Evolutionary conservation across 2,797 vertebrate species (phyloP), one percentile per base, ranked within the genome.

Genomic region (Otolemur crassicaudatus): DNA sequence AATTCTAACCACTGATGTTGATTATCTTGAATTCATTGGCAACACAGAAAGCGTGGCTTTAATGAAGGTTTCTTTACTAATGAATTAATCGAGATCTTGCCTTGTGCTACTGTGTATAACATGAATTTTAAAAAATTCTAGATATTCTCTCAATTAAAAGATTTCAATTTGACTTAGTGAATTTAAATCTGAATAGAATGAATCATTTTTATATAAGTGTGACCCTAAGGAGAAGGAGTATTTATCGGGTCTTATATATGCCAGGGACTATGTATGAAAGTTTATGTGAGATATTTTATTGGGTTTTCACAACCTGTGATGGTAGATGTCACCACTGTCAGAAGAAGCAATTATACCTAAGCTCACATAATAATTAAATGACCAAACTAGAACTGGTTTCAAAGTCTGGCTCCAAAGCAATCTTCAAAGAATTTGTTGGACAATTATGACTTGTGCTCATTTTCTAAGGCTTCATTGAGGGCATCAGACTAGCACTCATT

Each of bases 101-200:
- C 61, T 83, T 88, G 14, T 77, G 20, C 8, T 2, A 37, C 46
- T 85, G 84, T 75, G 46, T 81, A 88, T 83, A 79, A n/a, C 22
- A 72, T 83, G 5, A 49, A 67, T 76, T 46, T 43, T 8, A 37
- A 27, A 69, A 49, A 46, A 81, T 23, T 73, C 14, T 73, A 67
- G 31, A 31, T 73, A 76, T 49, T 79, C 27, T 29, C n/a, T 81
- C 19, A 46, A 2, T 82, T 67, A 60, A 70, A 96, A 87, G 23
- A 87, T 84, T 95, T 94, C 70, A 92, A 9, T 92, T 61, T 82
- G 61, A 96, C 16, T 89, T 88, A 82, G 13, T 93, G 9, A 94
- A 90, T 84, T 83, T 31, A 95, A 76, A 77, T 63, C 23, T 85
- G 87, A 82, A 95, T 7, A 73, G 96, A 95, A 87, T 58, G 49